Base-by-base conservation (phyloP, 2,797 vertebrate genomes). In the Pipistrellus pipistrellus region DNA sequence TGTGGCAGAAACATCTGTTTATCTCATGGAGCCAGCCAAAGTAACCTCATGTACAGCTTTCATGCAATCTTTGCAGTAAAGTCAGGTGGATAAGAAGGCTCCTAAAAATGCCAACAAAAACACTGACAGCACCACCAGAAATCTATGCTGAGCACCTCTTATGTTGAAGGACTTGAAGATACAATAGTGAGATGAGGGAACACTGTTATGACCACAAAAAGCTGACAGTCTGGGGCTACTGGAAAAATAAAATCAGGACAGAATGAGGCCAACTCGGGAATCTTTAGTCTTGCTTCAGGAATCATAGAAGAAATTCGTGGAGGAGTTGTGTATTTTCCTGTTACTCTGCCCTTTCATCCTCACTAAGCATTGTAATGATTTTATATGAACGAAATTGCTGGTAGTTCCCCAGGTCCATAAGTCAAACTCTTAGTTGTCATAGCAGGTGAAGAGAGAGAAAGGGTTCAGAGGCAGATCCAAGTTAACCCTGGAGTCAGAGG, bases 1-100 rank as follows among this genome's bases (percentile, higher is more conserved):
- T 76, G 46, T 91, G 62, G 38, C 77, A 95, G 32, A 89, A 93
- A 84, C 72, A 95, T 87, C 81, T 92, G 80, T 80, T 95, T 64
- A 38, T 85, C 51, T 87, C 59, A n/a, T 44, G 25, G 46, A 94
- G 23, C 30, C 78, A 93, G 51, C 25, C 55, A 84, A 88, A 73
- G 6, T 38, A 85, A 84, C 55, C 64, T 73, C 2, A 25, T 32
- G 27, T 62, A 14, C 68, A 92, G 55, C 27, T 46, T 94, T 77
- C 59, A 68, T 3, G 8, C 8, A 51, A 57, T 84, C 95, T 76
- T 35, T 89, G 38, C 15, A 51, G 44, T 44, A 55, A 80, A 80
- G 15, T 89, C 81, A 30, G 59, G 48, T 89, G 9, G 11, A 41
- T 85, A 64, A 92, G 83, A 85, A 94, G 7, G 14, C 92, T 85